Conservation (phyloP, 2,797 vertebrate genomes). For the Spinus pinus region DNA sequence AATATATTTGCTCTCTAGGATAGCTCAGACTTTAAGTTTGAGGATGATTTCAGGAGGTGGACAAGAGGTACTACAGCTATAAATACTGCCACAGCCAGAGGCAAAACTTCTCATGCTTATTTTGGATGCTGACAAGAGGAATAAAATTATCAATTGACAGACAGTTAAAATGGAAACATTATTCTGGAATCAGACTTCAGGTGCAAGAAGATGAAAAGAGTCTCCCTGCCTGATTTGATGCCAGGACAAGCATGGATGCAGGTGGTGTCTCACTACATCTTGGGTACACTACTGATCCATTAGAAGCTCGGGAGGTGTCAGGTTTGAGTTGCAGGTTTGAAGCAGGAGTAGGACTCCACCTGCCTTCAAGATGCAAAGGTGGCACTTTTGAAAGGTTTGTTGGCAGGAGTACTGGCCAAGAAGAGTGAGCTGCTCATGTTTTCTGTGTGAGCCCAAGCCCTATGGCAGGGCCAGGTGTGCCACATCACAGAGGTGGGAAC, state of each 20-base stretch:
- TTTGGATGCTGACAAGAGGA: slow-evolving; percentile 8
- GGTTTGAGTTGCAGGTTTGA: background rate
- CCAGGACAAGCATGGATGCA: background rate
- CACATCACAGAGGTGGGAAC: background rate
- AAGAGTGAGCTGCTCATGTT: background rate
- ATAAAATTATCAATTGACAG: slow-evolving; percentile 6
- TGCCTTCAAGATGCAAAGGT: background rate
- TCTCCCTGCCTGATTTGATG: slow-evolving; percentile 5
- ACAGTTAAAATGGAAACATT: slow-evolving; percentile 21
- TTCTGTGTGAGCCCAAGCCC: background rate
- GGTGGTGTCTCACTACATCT: background rate
- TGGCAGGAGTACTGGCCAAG: background rate
- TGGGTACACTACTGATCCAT: background rate
- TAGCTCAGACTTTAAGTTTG: background rate
- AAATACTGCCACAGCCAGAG: background rate
- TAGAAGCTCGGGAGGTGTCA: background rate
- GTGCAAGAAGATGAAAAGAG: background rate
- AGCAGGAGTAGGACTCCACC: background rate
- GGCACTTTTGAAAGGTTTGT: background rate
- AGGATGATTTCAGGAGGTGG: background rate
- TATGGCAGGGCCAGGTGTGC: background rate
- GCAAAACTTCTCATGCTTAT: background rate
- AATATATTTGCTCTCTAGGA: background rate
- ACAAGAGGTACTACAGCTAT: background rate
- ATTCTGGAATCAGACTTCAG: background rate